Evolutionary conservation across 2,113 vertebrate genomes (phyloP), one percentile per base, ranked within the genome.

Genomic region (Vicugna pacos): DNA sequence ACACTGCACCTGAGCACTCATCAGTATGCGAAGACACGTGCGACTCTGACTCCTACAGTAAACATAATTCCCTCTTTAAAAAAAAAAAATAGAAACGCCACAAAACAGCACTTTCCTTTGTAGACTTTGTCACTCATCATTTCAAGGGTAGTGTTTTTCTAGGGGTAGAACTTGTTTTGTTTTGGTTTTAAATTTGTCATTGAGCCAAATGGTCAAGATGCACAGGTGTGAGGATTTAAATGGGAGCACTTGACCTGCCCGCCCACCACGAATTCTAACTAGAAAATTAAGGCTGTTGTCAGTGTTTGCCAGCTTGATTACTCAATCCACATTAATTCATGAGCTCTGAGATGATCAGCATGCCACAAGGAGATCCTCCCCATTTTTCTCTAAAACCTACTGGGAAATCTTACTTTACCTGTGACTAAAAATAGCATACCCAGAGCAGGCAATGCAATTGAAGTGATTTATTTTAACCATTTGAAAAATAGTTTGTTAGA

Each of bases 181-280:
- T 98, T 95, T 80, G 94, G 69, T 91, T 92, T 96, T 79, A 76
- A 93, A 96, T 69, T 2, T 98, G 95, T 97, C 97, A 77, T 67
- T 70, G 70, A 98, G 85, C 85, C 89, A 97, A 97, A 97, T 26
- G 84, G 76, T 52, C 56, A 96, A 92, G 94, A 95, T 96, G 89
- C 54, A 50, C 98, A 98, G 90, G 95, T 98, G 97, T 97, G 98
- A 94, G 94, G 52, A 94, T 97, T 97, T 95, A 97, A 86, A 82
- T 95, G 91, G 48, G 93, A 94, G 9, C 82, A 88, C 97, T 98
- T 98, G 95, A 98, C 97, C 96, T 97, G 83, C 89, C 97, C 97
- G 97, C 98, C 96, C 92, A 96, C 95, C 72, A 97, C 42, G 93
- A 97, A 93, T 96, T 97, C 46, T 69, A 96, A 80, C 52, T 93